Conservation (phyloP, 1,140 invertebrate genomes). For the Pseudomyrmex gracilis region DNA sequence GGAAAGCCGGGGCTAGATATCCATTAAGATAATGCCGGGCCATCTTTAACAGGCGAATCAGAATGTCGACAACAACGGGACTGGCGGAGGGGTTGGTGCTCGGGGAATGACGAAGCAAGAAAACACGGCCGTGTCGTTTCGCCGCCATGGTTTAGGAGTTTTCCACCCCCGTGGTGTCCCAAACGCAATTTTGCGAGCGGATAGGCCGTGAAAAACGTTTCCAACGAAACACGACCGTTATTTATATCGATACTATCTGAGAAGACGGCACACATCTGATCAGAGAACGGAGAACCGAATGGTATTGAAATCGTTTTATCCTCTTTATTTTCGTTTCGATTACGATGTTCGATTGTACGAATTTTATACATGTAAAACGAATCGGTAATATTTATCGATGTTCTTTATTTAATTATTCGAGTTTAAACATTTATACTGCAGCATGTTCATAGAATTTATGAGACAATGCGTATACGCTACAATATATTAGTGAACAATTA, state of each 20-base stretch:
- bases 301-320: too few species aligned
- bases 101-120: constrained; percentile 66
- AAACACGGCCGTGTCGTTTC: constrained; percentile 71
- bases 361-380: constrained; percentile 7
- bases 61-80: constrained; percentile 68
- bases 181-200: constrained; percentile 64
- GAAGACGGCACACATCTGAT: not conserved
- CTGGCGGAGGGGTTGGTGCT: constrained; percentile 31
- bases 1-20: constrained; percentile 67
- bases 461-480: too few species aligned
- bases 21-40: constrained; percentile 74
- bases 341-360: too few species aligned
- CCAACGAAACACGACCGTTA: not conserved
- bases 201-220: constrained; percentile 73
- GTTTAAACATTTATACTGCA: not conserved
- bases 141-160: constrained; percentile 69
- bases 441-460: too few species aligned
- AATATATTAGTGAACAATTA: too few species aligned
- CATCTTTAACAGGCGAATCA: constrained; percentile 76
- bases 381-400: not conserved
- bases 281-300: too few species aligned
- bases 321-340: not conserved
- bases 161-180: constrained; percentile 54
- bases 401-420: not conserved
- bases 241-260: constrained; percentile 30